Base-by-base conservation (phyloP, 2,113 vertebrate species). In the Gallinago paraguaiae region DNA sequence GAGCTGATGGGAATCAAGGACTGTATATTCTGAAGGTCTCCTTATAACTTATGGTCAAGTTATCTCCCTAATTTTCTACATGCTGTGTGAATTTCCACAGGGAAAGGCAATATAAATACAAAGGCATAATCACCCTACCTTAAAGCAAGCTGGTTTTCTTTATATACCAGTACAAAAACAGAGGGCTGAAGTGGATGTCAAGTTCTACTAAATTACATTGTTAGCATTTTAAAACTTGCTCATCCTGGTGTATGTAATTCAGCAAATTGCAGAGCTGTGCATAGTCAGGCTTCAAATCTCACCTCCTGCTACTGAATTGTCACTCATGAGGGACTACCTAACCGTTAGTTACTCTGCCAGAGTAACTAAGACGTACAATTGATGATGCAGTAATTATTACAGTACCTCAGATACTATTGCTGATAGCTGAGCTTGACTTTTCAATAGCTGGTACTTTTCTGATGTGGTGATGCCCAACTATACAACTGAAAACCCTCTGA, bases 71-170 rank as follows among this genome's bases (percentile, higher is more conserved):
- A 51, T 78, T 81, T 93, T 83, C 53, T 82, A 50, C 13, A 20
- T 16, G 25, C 28, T 79, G 5, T 76, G 57, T 45, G 65, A 91
- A 71, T 27, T 81, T 84, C 10, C 39, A 79, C 17, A 25, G 39
- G 50, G 69, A 80, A 67, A 76, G 56, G 7, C 37, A 11, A 35
- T 23, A 60, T 22, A 72, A 82, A 63, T 35, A 74, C 35, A 64
- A 70, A 93, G 43, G 15, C 18, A 20, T 69, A 65, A 86, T 80
- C 31, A 88, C 9, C 46, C 70, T 30, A 82, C 30, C 25, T 86
- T 77, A 88, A 86, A 88, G 37, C 37, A 85, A 74, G 56, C 33
- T 90, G 25, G 5, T 90, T 94, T 94, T 80, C 46, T 91, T 86
- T 88, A 75, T 86, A 46, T 8, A 65, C 22, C 41, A 13, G 20